phyloP scores from a whole-genome alignment of 2,113 vertebrate species.

The Pomatostomus ruficeps region DNA sequence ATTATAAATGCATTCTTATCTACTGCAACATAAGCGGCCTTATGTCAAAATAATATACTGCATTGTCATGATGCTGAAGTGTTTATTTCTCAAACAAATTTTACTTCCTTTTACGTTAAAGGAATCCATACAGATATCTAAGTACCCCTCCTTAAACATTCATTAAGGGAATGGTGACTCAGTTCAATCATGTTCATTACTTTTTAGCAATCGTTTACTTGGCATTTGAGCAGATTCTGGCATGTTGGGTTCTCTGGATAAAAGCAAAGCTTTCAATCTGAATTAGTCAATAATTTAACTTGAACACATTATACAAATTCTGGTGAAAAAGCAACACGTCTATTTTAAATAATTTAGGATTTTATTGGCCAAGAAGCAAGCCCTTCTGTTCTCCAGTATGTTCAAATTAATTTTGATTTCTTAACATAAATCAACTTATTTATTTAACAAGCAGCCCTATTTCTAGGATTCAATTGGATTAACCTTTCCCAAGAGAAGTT shows the following conservation, averaged over 20 bases:
- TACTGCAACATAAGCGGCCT: neutral
- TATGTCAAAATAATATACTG: neutral
- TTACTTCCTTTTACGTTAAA: neutral
- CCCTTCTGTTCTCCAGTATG: slow-evolving; percentile 16
- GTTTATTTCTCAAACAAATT: neutral
- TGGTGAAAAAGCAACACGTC: neutral
- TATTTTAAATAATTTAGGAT: slow-evolving; percentile 26
- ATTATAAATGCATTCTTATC: neutral
- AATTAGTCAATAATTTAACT: slow-evolving; percentile 24
- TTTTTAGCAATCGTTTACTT: neutral
- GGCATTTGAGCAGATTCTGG: neutral
- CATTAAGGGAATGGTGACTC: neutral
- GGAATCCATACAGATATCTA: neutral
- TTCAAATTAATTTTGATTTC: slow-evolving; percentile 27
- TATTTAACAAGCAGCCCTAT: neutral
- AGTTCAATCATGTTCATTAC: neutral
- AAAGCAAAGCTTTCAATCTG: neutral
- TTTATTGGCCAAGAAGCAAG: slow-evolving; percentile 24
- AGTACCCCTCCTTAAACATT: neutral
- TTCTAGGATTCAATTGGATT: neutral
- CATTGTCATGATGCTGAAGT: neutral
- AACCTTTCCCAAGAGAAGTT: slow-evolving; percentile 19
- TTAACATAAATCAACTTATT: slow-evolving; percentile 23
- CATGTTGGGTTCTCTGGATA: neutral
- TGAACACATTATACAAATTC: neutral